Evolutionary conservation across 2,113 vertebrate species (phyloP).

Genomic region (Dendropsophus ebraccatus): DNA sequence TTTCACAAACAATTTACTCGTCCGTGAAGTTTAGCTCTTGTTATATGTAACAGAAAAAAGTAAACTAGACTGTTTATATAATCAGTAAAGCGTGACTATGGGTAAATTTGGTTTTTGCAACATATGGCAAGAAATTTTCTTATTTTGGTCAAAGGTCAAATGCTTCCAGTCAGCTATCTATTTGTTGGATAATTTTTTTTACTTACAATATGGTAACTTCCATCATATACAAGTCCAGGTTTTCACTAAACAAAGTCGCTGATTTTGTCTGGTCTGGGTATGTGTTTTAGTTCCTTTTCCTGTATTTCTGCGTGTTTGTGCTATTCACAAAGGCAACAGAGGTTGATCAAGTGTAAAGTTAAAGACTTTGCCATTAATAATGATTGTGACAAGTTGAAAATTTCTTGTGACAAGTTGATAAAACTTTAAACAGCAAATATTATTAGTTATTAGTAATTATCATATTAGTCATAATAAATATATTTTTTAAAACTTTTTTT

Average conservation of each 20-base stretch:
- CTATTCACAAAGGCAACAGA: neutral
- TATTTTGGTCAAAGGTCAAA: constrained; percentile 50
- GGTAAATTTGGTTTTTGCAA: constrained; percentile 25
- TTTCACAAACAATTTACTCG: constrained; percentile 35
- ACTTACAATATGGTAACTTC: constrained; percentile 15
- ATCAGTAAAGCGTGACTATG: constrained; percentile 49
- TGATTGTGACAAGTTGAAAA: too few species aligned
- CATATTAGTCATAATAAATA: too few species aligned
- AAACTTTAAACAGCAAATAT: too few species aligned
- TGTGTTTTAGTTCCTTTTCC: neutral
- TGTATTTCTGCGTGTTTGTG: neutral
- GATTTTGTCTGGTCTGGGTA: neutral
- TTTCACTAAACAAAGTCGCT: constrained; percentile 38
- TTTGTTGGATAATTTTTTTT: constrained; percentile 20
- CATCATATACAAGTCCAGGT: constrained; percentile 33
- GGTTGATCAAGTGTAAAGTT: neutral
- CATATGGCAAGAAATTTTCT: constrained; percentile 31
- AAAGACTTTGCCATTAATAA: neutral
- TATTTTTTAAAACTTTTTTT: too few species aligned
- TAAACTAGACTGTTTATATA: constrained; percentile 45
- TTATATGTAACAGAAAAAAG: constrained; percentile 16
- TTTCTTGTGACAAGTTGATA: too few species aligned
- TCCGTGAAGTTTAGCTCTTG: constrained; percentile 29
- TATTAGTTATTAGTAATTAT: too few species aligned
- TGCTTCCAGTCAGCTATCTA: constrained; percentile 38